Base-by-base conservation (phyloP, 1,140 invertebrate genomes). In the Drosophila baimaii region DNA sequence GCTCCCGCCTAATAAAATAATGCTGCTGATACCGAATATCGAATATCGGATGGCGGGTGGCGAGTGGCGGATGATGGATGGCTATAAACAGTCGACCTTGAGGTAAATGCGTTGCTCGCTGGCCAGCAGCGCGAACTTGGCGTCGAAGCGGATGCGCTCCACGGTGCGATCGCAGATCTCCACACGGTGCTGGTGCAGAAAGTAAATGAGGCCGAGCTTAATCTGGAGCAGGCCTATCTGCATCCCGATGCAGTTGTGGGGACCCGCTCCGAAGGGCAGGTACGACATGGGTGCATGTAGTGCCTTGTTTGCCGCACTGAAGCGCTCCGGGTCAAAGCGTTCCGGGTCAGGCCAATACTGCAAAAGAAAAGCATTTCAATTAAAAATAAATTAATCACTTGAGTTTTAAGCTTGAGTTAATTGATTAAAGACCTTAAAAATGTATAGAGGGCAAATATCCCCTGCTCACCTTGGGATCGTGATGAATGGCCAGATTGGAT, bases 251-350 rank as follows among this genome's bases (percentile, higher is more conserved):
- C 95, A 95, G 61, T 93, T 93, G 61, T 94, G 92, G 1, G 93
- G 93, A 5, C 95, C 95, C 5, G 94, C 94, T 3, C 95, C 94
- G 72, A 95, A 96, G 1, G 95, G 95, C 49, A 96, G 76, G 83
- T 94, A 92, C n/a, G 91, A 82, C 84, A 90, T 91, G 29, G 84
- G 90, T 7, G 62, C 71, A 9, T 91, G 90, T 17, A 49, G 64
- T 0, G 74, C 43, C 41, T 83, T 81, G 47, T 92, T 91, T n/a
- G 79, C 81, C 0, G 79, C 71, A 27, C 29, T 81, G 41, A 92
- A 92, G 44, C 92, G 86, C 37, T 92, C 91, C 33, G 92, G 92
- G 74, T 92, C 91, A 44, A 92, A 92, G 23, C 76, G 83, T n/a
- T 90, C 80, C 39, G 91, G 91, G 47, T 92, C 85, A 7, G 91